Conservation (phyloP, 2,113 vertebrate species). For the Amphilophus citrinellus region DNA sequence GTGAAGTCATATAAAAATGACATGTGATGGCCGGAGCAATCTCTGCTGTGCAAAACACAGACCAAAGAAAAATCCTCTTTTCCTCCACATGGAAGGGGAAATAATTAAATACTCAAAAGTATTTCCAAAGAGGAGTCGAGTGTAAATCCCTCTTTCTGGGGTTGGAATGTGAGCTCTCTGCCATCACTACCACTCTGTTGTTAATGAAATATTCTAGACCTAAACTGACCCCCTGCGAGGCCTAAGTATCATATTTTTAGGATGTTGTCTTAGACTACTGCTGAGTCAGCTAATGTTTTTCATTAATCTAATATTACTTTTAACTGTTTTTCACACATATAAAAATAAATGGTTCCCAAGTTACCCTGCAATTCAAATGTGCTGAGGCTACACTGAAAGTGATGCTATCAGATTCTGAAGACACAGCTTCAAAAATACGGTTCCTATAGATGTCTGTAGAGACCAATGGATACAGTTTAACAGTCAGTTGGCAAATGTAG, state of each 20-base stretch:
- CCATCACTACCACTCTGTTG: neutral
- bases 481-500: neutral
- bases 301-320: neutral
- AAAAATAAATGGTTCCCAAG: neutral
- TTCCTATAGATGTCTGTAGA: neutral
- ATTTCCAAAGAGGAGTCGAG: neutral
- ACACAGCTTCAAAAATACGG: neutral
- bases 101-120: neutral
- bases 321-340: neutral
- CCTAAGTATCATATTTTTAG: neutral
- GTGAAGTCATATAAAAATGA: neutral
- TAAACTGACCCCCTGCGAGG: neutral
- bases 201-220: neutral
- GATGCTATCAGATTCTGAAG: neutral
- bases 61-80: neutral
- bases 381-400: conserved; percentile 7
- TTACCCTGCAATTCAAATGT: neutral
- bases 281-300: neutral
- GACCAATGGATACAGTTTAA: neutral
- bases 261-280: neutral
- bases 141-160: neutral
- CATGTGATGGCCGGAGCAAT: neutral
- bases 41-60: neutral
- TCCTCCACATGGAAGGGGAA: neutral
- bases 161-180: neutral